phyloP scores from a whole-genome alignment of 2,888 invertebrate species.

The Therioaphis trifolii region DNA sequence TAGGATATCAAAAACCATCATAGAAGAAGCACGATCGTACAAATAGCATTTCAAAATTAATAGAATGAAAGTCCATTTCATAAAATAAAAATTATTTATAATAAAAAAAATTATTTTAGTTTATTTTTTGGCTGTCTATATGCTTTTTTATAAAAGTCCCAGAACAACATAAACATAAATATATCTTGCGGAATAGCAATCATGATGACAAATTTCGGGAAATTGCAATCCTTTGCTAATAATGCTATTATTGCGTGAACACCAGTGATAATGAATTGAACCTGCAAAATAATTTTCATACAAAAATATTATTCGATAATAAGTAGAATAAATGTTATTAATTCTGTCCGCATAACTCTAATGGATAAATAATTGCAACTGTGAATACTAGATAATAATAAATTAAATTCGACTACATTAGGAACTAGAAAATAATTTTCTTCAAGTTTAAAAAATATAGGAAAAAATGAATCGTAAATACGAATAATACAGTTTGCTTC shows the following conservation, averaged over 20 bases:
- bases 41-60: neutral
- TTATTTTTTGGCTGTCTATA: slow-evolving; percentile 70
- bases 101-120: slow-evolving; percentile 8
- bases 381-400: too few species aligned
- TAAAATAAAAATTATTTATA: neutral
- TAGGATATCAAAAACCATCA: too few species aligned
- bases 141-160: slow-evolving; percentile 74
- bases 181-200: slow-evolving; percentile 72
- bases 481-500: too few species aligned
- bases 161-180: slow-evolving; percentile 73
- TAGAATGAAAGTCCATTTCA: neutral
- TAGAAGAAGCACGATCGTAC: neutral
- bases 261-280: slow-evolving; percentile 78
- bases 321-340: too few species aligned
- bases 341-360: too few species aligned
- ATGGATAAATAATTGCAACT: too few species aligned
- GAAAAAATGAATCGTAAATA: too few species aligned
- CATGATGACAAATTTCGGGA: slow-evolving; percentile 73
- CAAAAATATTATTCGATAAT: neutral
- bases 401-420: too few species aligned
- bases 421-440: too few species aligned
- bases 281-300: slow-evolving; percentile 68
- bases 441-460: too few species aligned
- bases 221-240: slow-evolving; percentile 71
- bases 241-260: slow-evolving; percentile 72